Evolutionary conservation across 2,888 invertebrate species (phyloP).

Genomic region (Andrena dorsata): DNA sequence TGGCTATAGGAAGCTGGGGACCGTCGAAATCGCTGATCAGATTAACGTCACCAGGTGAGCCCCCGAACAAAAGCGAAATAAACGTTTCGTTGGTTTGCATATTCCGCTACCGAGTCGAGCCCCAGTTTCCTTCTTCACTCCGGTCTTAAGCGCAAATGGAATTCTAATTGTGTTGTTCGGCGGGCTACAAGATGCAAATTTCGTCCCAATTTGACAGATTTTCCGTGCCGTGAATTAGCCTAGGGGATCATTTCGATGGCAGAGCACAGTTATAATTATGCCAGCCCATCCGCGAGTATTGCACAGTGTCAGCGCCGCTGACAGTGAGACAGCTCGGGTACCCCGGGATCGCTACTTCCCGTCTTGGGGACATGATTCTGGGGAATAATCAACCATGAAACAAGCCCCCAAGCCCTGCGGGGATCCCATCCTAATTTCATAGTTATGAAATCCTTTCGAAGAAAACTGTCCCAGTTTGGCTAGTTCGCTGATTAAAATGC

Average conservation of each 20-base stretch:
- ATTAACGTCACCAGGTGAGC: constrained; percentile 92
- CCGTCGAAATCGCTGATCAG: constrained; percentile 96
- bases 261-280: constrained; percentile 18
- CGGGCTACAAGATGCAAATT: constrained; percentile 6
- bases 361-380: too few species aligned
- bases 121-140: constrained; percentile 5
- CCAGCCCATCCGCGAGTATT: not conserved
- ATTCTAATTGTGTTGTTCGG: constrained; percentile 34
- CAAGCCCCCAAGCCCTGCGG: not conserved
- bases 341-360: too few species aligned
- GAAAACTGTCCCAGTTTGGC: constrained; percentile 19
- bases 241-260: not conserved
- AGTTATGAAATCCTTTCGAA: not conserved
- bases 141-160: constrained; percentile 6
- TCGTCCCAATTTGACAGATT: constrained; percentile 1
- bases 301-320: not conserved
- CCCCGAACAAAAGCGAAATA: not conserved
- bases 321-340: not conserved
- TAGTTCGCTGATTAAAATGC: constrained; percentile 30
- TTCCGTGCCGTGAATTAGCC: not conserved
- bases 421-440: not conserved
- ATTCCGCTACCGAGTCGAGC: constrained; percentile 18
- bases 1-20: constrained; percentile 93
- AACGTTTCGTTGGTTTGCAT: constrained; percentile 14
- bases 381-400: too few species aligned